Percentiles rank a stretch among this genome's conserved stretches.
Evolutionary conservation across 2,113 vertebrate species (phyloP).

Genomic region (Steatornis caripensis): DNA sequence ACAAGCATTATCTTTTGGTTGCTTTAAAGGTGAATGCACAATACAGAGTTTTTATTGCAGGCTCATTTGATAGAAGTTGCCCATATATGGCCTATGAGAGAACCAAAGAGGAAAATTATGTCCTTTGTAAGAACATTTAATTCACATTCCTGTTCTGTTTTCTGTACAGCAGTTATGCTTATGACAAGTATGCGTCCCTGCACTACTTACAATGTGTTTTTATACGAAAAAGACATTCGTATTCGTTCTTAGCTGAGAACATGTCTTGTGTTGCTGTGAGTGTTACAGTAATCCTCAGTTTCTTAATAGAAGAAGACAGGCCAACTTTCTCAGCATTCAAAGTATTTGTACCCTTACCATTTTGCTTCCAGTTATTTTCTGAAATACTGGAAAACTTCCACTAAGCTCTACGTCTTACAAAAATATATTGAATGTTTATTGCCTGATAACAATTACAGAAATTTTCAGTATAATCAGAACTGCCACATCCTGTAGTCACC

Average conservation of each 20-base stretch:
- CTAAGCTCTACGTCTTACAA: not conserved
- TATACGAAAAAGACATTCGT: conserved; percentile 43
- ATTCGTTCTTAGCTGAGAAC: not conserved
- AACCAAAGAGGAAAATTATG: conserved; percentile 24
- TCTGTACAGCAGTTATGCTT: conserved; percentile 45
- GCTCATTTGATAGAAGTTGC: conserved; percentile 38
- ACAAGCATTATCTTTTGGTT: conserved; percentile 2
- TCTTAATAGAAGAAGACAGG: conserved; percentile 13
- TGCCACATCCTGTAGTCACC: conserved; percentile 57
- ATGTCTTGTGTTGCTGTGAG: not conserved
- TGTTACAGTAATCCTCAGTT: conserved; percentile 20
- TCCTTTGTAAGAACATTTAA: conserved; percentile 34
- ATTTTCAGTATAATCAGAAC: conserved; percentile 50
- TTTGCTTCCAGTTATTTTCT: conserved; percentile 45
- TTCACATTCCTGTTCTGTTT: conserved; percentile 58
- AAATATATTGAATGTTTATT: conserved; percentile 55
- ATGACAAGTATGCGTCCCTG: conserved; percentile 54
- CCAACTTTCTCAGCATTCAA: conserved; percentile 13
- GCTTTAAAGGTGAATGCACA: conserved; percentile 15
- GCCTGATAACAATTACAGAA: conserved; percentile 56
- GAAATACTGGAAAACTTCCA: conserved; percentile 44
- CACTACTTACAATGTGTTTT: not conserved
- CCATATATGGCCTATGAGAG: conserved; percentile 59
- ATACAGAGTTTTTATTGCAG: conserved; percentile 29
- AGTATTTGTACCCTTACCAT: conserved; percentile 18